These are phyloP conservation scores for Pterostichus niger DNA, from an alignment of 2,888 invertebrate genomes.

Conservation along the genomic window DNA sequence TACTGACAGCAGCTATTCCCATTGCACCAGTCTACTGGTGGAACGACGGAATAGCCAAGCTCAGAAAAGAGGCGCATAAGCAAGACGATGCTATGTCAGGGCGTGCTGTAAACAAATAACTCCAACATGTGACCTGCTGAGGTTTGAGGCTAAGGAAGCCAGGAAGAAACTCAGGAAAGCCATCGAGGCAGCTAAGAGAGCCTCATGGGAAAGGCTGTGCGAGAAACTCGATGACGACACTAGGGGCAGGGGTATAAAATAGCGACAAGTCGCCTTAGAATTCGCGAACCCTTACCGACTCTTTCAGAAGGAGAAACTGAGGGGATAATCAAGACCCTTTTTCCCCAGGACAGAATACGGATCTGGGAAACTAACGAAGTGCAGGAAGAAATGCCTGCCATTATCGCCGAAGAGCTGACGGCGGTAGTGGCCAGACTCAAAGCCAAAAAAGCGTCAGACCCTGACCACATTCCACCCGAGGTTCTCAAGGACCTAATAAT, in stretches of 20 bases:
- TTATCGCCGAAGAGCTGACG: constrained; percentile 41
- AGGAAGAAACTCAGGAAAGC: not conserved
- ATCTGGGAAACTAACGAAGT: not conserved
- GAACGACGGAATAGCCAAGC: no score
- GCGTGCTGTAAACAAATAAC: no score
- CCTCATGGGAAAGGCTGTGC: constrained; percentile 46
- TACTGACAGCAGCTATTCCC: no score
- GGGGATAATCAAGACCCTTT: constrained; percentile 5
- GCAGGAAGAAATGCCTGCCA: not conserved
- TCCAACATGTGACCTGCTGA: no score
- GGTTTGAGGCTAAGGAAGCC: no score
- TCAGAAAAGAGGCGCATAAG: no score
- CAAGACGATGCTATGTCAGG: no score
- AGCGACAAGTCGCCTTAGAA: constrained; percentile 24
- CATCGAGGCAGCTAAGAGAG: constrained; percentile 25
- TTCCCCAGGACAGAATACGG: not conserved
- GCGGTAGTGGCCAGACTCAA: constrained; percentile 37
- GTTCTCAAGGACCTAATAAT: constrained; percentile 35
- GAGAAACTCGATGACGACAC: constrained; percentile 59
- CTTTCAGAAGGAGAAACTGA: constrained; percentile 4
- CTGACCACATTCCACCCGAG: constrained; percentile 53
- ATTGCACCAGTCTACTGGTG: no score
- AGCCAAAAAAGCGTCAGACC: constrained; percentile 55
- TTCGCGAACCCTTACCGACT: not conserved
- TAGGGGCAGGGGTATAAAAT: constrained; percentile 64